Percentiles rank a stretch among this genome's conserved stretches.
These are phyloP conservation scores for Ips typographus DNA, from an alignment of 1,140 invertebrate genomes.

Conservation along the genomic window DNA sequence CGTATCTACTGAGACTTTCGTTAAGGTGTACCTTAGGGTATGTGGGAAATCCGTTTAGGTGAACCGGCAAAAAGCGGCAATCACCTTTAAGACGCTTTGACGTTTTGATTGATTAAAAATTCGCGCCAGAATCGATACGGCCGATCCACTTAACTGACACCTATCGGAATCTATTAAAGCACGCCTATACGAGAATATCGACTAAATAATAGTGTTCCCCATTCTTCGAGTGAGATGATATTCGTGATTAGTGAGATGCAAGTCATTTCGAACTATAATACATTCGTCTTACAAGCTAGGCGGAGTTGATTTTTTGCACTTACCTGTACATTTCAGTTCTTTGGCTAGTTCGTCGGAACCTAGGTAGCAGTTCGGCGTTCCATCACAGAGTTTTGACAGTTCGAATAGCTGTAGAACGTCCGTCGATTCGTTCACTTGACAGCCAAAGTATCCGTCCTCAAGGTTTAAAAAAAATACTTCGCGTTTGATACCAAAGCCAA, in stretches of 20 bases:
- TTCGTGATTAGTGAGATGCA: slow-evolving; percentile 9
- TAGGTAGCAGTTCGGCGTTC: slow-evolving; percentile 83
- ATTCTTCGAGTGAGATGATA: not conserved
- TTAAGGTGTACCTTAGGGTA: too few relatives aligned
- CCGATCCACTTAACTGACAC: not conserved
- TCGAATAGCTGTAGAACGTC: slow-evolving; percentile 93
- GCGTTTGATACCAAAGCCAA: slow-evolving; percentile 78
- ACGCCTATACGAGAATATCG: slow-evolving; percentile 1
- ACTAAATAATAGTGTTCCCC: not conserved
- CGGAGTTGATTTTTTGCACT: slow-evolving; percentile 36
- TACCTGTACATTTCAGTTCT: slow-evolving; percentile 92
- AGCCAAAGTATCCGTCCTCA: slow-evolving; percentile 96
- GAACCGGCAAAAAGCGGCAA: too few relatives aligned
- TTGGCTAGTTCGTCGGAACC: slow-evolving; percentile 86
- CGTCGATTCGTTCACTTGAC: slow-evolving; percentile 94
- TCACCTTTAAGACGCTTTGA: too few relatives aligned
- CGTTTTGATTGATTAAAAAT: slow-evolving; percentile 22
- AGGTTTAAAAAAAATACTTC: slow-evolving; percentile 96
- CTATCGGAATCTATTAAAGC: slow-evolving; percentile 16
- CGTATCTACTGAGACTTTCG: too few relatives aligned
- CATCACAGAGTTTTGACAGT: slow-evolving; percentile 92
- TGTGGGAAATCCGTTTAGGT: too few relatives aligned
- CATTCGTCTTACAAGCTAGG: not conserved
- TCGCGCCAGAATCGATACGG: not conserved
- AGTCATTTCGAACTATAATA: slow-evolving; percentile 6